Percentiles rank a stretch among this genome's conserved stretches.
phyloP scores from a whole-genome alignment of 2,888 invertebrate species.

The Nephrotoma appendiculata region DNA sequence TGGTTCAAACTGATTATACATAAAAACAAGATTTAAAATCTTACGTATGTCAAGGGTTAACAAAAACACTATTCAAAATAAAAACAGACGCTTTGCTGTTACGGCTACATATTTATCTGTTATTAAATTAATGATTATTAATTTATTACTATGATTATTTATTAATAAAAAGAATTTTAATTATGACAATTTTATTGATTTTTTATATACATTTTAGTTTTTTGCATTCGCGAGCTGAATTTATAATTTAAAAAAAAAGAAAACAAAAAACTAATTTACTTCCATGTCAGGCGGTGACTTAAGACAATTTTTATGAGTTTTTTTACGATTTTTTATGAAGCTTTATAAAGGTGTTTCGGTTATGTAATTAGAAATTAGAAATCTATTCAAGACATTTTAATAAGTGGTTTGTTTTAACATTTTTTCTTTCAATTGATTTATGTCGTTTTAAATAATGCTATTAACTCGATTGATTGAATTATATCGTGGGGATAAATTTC shows the following conservation, averaged over 20 bases:
- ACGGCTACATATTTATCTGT: neutral
- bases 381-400: neutral
- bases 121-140: neutral
- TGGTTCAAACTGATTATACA: neutral
- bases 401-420: neutral
- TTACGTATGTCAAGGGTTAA: neutral
- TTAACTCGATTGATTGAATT: neutral
- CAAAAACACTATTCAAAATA: neutral
- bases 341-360: neutral
- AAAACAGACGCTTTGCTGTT: neutral
- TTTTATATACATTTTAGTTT: neutral
- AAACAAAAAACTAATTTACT: neutral
- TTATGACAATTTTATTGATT: neutral
- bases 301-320: neutral
- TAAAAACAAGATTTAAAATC: neutral
- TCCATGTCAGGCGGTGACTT: neutral
- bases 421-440: neutral
- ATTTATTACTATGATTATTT: neutral
- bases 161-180: neutral
- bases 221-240: neutral
- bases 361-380: neutral
- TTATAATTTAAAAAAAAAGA: neutral
- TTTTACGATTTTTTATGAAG: neutral
- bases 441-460: neutral
- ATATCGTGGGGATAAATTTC: neutral